Evolutionary conservation across 2,797 vertebrate species (phyloP).

Genomic region (Ctenochaetus hawaiiensis): DNA sequence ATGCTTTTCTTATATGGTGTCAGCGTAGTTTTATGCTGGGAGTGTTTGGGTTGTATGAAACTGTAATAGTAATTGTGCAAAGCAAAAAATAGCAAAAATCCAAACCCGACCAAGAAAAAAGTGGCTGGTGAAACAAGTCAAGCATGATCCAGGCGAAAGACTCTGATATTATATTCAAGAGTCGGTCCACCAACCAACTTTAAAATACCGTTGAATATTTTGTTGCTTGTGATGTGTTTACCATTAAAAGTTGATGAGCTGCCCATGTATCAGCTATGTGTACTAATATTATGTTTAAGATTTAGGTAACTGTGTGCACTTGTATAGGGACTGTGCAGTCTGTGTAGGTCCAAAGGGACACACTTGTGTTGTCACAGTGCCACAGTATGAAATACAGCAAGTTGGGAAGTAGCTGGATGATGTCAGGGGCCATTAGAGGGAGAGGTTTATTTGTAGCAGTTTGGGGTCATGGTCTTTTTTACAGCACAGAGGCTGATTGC

Average conservation of each 20-base stretch:
- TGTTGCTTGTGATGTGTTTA: too few relatives aligned
- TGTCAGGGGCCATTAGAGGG: conserved; percentile 46
- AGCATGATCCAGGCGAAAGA: background rate
- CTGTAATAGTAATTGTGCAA: too few relatives aligned
- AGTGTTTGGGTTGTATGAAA: background rate
- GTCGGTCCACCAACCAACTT: too few relatives aligned
- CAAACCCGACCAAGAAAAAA: too few relatives aligned
- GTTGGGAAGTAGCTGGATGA: conserved; percentile 46
- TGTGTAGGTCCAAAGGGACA: conserved; percentile 14
- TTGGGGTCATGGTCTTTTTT: conserved; percentile 41
- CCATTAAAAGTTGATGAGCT: too few relatives aligned
- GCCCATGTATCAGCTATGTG: too few relatives aligned
- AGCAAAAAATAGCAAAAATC: background rate
- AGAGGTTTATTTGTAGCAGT: conserved; percentile 36
- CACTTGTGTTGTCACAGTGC: background rate
- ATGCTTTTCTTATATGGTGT: background rate
- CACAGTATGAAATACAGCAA: conserved; percentile 24
- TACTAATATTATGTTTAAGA: too few relatives aligned
- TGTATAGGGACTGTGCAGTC: background rate
- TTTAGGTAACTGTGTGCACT: background rate
- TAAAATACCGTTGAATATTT: too few relatives aligned
- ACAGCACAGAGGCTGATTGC: conserved; percentile 20
- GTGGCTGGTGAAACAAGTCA: too few relatives aligned
- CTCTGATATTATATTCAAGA: background rate
- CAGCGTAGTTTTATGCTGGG: background rate